A percentile compares a stretch with the other conserved stretches of the same genome.
Conservation (phyloP, 2,888 invertebrate species). For the Tiliacea aurago region DNA sequence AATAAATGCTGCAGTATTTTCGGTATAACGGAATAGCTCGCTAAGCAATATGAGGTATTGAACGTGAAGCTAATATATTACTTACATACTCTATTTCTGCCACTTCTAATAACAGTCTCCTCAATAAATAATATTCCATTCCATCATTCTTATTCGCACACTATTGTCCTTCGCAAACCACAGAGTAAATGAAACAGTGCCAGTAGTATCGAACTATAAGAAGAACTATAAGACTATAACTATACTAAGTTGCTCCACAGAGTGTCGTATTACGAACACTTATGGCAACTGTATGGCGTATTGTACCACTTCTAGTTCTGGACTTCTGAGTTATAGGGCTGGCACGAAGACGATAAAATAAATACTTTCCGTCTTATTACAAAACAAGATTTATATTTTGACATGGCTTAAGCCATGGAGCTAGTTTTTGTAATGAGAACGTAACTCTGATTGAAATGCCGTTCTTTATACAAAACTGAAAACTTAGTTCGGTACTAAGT, state of each 20-base stretch:
- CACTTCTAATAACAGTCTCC: neutral
- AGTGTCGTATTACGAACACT: constrained; percentile 54
- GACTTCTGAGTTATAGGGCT: constrained; percentile 50
- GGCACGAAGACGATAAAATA: neutral
- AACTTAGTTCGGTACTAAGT: too few species aligned
- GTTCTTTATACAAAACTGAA: too few species aligned
- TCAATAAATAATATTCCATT: constrained; percentile 5
- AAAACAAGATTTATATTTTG: too few species aligned
- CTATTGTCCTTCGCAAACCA: constrained; percentile 15
- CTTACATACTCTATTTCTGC: neutral
- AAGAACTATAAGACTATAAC: too few species aligned
- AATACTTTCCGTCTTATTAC: too few species aligned
- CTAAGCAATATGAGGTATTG: too few species aligned
- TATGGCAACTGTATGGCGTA: constrained; percentile 62
- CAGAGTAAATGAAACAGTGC: constrained; percentile 27
- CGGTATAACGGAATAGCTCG: too few species aligned
- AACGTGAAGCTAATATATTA: neutral
- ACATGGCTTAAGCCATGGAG: too few species aligned
- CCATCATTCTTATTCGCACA: neutral
- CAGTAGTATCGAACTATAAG: constrained; percentile 38
- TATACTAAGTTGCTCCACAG: constrained; percentile 40
- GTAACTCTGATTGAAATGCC: too few species aligned
- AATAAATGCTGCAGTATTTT: too few species aligned
- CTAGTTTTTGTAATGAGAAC: too few species aligned
- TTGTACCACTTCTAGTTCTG: constrained; percentile 59